These are phyloP conservation scores for Antrozous pallidus DNA, from an alignment of 2,797 vertebrate genomes.

Conservation along the genomic window DNA sequence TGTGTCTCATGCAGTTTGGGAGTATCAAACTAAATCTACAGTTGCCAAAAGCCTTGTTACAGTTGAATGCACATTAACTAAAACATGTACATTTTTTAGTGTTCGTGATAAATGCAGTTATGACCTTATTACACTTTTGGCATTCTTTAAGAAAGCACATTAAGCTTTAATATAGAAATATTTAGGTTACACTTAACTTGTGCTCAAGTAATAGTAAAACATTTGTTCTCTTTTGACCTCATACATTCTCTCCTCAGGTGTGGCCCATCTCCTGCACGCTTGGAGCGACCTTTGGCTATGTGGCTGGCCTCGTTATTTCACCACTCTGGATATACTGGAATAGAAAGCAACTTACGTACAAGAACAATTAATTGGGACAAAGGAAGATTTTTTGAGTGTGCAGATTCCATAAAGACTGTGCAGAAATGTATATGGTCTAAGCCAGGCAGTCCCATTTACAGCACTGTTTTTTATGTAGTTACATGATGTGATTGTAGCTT, in stretches of 20 bases:
- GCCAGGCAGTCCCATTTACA: constrained; percentile 78
- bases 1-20: constrained; percentile 60
- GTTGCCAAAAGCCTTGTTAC: constrained; percentile 77
- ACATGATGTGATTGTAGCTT: constrained; percentile 82
- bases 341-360: constrained; percentile 95
- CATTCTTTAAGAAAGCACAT: constrained; percentile 81
- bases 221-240: constrained; percentile 57
- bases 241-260: constrained; percentile 84
- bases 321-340: constrained; percentile 97
- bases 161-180: constrained; percentile 79
- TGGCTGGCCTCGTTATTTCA: constrained; percentile 90
- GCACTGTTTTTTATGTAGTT: constrained; percentile 72
- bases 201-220: constrained; percentile 80
- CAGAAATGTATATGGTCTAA: constrained; percentile 79
- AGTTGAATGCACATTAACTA: constrained; percentile 78
- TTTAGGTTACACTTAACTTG: constrained; percentile 77
- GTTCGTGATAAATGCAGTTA: constrained; percentile 76
- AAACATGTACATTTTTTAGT: constrained; percentile 82
- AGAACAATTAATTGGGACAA: constrained; percentile 91
- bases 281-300: constrained; percentile 91
- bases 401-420: constrained; percentile 82
- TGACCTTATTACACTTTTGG: constrained; percentile 77
- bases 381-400: constrained; percentile 81
- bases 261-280: constrained; percentile 98
- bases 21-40: constrained; percentile 76